phyloP scores from a whole-genome alignment of 1,140 invertebrate species.

The Drosophila neocordata region DNA sequence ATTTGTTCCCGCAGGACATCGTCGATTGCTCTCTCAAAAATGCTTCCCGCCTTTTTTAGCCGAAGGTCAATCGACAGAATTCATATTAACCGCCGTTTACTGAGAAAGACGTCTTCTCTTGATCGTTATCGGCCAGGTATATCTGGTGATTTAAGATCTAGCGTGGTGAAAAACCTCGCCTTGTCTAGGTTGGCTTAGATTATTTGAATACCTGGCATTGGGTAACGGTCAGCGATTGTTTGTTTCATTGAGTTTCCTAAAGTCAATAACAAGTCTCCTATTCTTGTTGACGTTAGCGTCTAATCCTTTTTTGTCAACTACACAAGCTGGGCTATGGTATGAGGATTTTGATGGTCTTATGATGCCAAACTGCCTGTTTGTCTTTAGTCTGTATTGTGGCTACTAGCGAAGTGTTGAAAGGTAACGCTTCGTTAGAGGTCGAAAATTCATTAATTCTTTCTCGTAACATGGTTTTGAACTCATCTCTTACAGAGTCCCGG shows the following conservation, averaged over 20 bases:
- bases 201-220: constrained; percentile 14
- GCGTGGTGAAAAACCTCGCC: background rate
- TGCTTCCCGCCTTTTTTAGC: too few relatives aligned
- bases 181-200: constrained; percentile 17
- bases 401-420: too few relatives aligned
- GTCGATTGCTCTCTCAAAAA: background rate
- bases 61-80: background rate
- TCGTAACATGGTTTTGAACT: too few relatives aligned
- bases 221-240: constrained; percentile 14
- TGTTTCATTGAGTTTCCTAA: constrained; percentile 8
- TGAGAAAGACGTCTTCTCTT: constrained; percentile 10
- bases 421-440: too few relatives aligned
- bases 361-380: too few relatives aligned
- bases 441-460: too few relatives aligned
- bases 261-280: background rate
- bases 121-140: background rate
- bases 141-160: constrained; percentile 14
- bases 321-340: background rate
- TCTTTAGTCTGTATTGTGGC: too few relatives aligned
- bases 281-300: background rate
- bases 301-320: background rate
- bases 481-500: too few relatives aligned
- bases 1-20: constrained; percentile 2
- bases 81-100: constrained; percentile 13
- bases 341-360: background rate